Evolutionary conservation across 2,888 invertebrate genomes (phyloP).

Genomic region (Scrobipalpa atriplicella): DNA sequence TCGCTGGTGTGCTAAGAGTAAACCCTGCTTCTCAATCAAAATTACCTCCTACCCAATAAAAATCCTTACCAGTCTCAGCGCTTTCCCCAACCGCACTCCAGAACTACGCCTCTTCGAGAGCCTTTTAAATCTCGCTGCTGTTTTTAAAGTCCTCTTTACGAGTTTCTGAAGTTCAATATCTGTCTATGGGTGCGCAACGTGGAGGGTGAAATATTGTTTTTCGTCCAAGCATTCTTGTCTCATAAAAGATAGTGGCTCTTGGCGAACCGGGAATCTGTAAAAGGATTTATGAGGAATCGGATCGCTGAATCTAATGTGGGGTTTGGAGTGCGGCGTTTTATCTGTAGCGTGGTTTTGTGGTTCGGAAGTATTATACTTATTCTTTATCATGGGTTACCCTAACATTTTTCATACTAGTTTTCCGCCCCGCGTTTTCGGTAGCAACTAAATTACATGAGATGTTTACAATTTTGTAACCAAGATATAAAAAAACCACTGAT

Average conservation of each 20-base stretch:
- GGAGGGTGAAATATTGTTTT: conserved; percentile 31
- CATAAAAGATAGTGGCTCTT: conserved; percentile 28
- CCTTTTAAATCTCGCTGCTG: conserved; percentile 38
- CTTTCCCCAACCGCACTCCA: not conserved
- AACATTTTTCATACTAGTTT: too few relatives aligned
- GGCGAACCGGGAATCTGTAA: conserved; percentile 24
- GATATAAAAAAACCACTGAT: too few relatives aligned
- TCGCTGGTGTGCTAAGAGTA: too few relatives aligned
- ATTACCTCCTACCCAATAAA: not conserved
- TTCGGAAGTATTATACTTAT: too few relatives aligned
- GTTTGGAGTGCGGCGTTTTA: not conserved
- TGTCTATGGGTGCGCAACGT: conserved; percentile 40
- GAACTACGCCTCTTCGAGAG: conserved; percentile 24
- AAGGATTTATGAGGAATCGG: conserved; percentile 25
- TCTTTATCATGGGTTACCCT: too few relatives aligned
- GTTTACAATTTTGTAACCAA: too few relatives aligned
- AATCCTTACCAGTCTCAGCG: not conserved
- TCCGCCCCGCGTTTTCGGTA: too few relatives aligned
- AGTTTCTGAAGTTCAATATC: conserved; percentile 47
- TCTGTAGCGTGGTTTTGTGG: not conserved
- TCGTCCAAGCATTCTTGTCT: conserved; percentile 29
- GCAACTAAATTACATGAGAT: too few relatives aligned
- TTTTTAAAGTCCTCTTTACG: conserved; percentile 49
- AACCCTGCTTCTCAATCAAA: too few relatives aligned
- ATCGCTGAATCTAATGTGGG: not conserved